phyloP scores from a whole-genome alignment of 2,113 vertebrate species.

The Nymphicus hollandicus region DNA sequence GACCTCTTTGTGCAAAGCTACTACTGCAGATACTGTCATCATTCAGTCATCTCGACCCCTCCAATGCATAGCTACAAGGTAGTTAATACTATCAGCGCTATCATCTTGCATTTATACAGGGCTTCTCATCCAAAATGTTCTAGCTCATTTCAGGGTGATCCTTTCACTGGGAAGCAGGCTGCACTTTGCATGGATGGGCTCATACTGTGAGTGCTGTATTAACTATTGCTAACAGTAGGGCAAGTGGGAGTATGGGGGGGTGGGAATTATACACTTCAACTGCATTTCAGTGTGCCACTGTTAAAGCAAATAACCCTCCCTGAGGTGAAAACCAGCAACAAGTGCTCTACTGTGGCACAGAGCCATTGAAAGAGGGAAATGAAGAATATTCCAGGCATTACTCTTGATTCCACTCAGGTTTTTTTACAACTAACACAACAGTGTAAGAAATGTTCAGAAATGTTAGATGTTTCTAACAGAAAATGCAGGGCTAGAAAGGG shows the following conservation, averaged over 20 bases:
- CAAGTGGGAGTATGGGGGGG: background rate
- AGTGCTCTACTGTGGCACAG: background rate
- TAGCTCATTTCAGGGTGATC: background rate
- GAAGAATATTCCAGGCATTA: background rate
- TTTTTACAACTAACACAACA: background rate
- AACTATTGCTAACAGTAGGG: background rate
- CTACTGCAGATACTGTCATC: conserved; percentile 25
- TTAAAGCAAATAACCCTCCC: background rate
- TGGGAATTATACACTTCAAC: background rate
- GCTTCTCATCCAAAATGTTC: background rate
- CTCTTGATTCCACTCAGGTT: background rate
- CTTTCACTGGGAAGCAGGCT: background rate
- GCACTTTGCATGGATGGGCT: background rate
- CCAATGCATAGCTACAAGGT: background rate
- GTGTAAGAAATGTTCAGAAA: background rate
- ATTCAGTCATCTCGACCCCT: background rate
- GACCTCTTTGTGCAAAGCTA: conserved; percentile 45
- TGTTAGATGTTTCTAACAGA: background rate
- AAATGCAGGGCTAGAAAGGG: background rate
- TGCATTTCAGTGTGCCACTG: background rate
- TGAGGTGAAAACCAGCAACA: background rate
- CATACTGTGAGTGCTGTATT: background rate
- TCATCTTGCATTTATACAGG: background rate
- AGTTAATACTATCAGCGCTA: conserved; percentile 3
- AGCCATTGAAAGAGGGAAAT: background rate